These are phyloP conservation scores for Tortrix viridana DNA, from an alignment of 2,888 invertebrate species.

Conservation along the genomic window DNA sequence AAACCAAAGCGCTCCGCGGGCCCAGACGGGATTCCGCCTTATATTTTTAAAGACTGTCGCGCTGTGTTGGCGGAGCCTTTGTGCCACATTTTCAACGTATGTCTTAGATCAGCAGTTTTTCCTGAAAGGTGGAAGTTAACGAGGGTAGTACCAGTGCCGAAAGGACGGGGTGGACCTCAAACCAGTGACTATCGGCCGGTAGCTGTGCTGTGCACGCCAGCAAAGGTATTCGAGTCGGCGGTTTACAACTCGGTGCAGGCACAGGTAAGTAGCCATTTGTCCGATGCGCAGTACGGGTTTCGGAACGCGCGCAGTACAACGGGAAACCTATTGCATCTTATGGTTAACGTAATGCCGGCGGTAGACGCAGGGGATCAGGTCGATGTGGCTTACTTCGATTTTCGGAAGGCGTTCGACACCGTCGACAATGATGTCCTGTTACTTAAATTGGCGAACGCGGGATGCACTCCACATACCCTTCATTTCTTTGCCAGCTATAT, in stretches of 20 bases:
- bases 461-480: constrained; percentile 17
- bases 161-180: constrained; percentile 3
- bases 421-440: constrained; percentile 36
- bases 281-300: constrained; percentile 32
- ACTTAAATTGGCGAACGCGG: constrained; percentile 34
- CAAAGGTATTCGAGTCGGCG: constrained; percentile 18
- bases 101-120: constrained; percentile 1
- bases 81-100: constrained; percentile 17
- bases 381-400: constrained; percentile 37
- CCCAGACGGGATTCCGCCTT: constrained; percentile 34
- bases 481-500: constrained; percentile 22
- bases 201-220: constrained; percentile 4
- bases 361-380: constrained; percentile 29
- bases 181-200: constrained; percentile 19
- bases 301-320: constrained; percentile 23
- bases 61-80: constrained; percentile 10
- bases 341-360: constrained; percentile 7
- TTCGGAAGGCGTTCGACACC: constrained; percentile 36
- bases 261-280: constrained; percentile 7
- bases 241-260: neutral
- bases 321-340: constrained; percentile 26
- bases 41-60: constrained; percentile 26
- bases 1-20: constrained; percentile 28
- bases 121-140: constrained; percentile 20
- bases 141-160: constrained; percentile 15